Conservation (phyloP, 1,140 invertebrate species). For the Pseudomyrmex sp. region DNA sequence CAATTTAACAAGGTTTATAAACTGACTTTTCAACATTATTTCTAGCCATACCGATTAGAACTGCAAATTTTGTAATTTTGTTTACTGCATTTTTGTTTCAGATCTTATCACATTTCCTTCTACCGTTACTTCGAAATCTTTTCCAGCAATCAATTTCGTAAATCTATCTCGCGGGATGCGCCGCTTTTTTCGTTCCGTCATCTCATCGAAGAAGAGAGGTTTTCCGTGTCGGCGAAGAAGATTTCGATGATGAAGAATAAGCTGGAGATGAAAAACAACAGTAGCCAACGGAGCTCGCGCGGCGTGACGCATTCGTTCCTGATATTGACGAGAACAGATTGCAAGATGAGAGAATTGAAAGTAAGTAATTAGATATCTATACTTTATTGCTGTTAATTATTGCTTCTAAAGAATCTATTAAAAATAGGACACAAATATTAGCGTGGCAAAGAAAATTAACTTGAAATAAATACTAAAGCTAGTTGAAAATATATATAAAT, state of each 20-base stretch:
- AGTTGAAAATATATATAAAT: background rate
- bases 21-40: background rate
- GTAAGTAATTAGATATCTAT: background rate
- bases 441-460: background rate
- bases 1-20: conserved; percentile 30
- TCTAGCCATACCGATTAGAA: background rate
- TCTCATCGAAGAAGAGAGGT: conserved; percentile 39
- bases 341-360: background rate
- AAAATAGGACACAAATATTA: background rate
- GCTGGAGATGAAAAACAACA: conserved; percentile 39
- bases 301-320: conserved; percentile 33
- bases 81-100: background rate
- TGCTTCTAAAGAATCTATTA: no score
- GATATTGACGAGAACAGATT: conserved; percentile 8
- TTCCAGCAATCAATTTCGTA: conserved; percentile 24
- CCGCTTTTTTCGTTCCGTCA: conserved; percentile 29
- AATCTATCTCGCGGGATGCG: conserved; percentile 32
- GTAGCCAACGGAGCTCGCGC: conserved; percentile 1
- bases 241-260: conserved; percentile 54
- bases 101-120: background rate
- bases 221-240: conserved; percentile 49
- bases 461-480: background rate
- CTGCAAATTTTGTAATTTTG: background rate
- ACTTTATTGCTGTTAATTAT: no score
- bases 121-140: background rate